phyloP scores from a whole-genome alignment of 2,888 invertebrate species.

The Apodemia zela region DNA sequence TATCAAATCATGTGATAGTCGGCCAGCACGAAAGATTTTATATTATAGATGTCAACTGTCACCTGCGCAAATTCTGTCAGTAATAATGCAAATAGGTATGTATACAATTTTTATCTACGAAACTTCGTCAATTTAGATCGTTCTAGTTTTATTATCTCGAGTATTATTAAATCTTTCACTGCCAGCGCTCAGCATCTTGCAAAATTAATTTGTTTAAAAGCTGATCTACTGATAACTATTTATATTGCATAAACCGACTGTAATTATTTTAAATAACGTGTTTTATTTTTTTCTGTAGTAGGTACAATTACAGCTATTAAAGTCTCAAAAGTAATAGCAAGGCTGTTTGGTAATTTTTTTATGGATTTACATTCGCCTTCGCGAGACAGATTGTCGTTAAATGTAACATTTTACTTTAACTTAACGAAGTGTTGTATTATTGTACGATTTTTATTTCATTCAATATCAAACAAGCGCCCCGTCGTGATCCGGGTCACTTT shows the following conservation, averaged over 20 bases:
- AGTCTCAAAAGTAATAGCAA: constrained; percentile 10
- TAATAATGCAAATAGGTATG: too few relatives aligned
- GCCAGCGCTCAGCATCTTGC: neutral
- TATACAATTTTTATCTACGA: too few relatives aligned
- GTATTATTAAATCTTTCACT: too few relatives aligned
- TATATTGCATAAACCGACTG: neutral
- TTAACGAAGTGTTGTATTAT: neutral
- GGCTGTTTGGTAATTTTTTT: neutral
- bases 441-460: too few relatives aligned
- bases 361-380: neutral
- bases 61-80: too few relatives aligned
- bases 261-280: constrained; percentile 1
- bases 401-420: neutral
- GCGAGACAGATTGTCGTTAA: constrained; percentile 1
- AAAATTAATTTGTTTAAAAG: constrained; percentile 5
- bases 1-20: too few relatives aligned
- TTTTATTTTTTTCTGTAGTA: neutral
- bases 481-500: too few relatives aligned
- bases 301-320: neutral
- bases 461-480: too few relatives aligned
- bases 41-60: too few relatives aligned
- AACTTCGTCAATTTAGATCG: too few relatives aligned
- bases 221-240: constrained; percentile 10
- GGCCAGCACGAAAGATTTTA: too few relatives aligned
- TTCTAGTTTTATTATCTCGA: too few relatives aligned